Evolutionary conservation across 2,797 vertebrate genomes (phyloP).

Genomic region (Peromyscus attwateri): DNA sequence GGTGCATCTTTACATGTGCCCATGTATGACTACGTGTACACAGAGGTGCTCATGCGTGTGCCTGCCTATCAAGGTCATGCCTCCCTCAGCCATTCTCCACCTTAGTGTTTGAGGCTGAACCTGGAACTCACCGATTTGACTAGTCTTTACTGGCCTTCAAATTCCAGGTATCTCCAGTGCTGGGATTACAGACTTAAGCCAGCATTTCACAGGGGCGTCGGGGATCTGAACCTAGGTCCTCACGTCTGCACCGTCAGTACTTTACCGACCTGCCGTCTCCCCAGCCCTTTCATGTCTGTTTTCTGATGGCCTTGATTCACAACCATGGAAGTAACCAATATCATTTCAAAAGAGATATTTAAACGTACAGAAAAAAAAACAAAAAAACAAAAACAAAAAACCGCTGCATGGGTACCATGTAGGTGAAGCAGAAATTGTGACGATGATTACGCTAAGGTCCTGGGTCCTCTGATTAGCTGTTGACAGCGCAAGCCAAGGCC

Average conservation of each 20-base stretch:
- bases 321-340: background rate
- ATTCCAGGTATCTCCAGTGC: background rate
- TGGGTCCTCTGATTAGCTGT: background rate
- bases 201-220: background rate
- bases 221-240: background rate
- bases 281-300: no score
- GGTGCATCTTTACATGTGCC: background rate
- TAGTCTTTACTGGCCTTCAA: background rate
- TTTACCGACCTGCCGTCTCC: background rate
- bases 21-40: background rate
- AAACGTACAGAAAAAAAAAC: background rate
- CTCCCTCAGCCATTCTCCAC: background rate
- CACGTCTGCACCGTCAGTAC: background rate
- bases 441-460: background rate
- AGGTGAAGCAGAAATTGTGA: background rate
- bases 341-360: conserved; percentile 59
- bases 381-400: no score
- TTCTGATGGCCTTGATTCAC: conserved; percentile 32
- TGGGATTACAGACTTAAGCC: background rate
- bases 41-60: background rate
- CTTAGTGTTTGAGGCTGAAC: background rate
- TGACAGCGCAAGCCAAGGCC: background rate
- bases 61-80: background rate
- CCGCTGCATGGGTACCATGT: background rate
- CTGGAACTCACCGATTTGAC: background rate